Base-by-base conservation (phyloP, 2,113 vertebrate species). In the Hystrix cristata region DNA sequence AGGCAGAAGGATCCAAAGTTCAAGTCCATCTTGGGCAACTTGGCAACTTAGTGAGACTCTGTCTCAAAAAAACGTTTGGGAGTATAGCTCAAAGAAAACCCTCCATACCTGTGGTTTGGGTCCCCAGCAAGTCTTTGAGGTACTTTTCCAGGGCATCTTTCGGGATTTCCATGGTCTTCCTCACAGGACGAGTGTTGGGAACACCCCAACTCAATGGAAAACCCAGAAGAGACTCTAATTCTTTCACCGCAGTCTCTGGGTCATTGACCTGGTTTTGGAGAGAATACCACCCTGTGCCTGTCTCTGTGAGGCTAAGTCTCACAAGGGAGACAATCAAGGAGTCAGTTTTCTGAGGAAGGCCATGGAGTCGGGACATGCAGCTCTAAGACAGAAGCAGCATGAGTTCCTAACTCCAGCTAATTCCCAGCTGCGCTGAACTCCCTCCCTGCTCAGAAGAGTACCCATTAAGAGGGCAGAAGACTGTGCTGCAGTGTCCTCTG, bases 171-270 rank as follows among this genome's bases (percentile, higher is more conserved):
- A 97, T 97, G 21, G 48, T 65, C 7, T 95, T 95, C 90, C 98
- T 98, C 86, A 99, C 97, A 53, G 98, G 81, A 5, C 51, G 0
- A 18, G 98, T 98, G 5, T 98, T 97, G 23, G 98, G 98, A 94
- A 99, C 74, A 91, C 90, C 97, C 0, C 83, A 92, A 89, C 7
- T 90, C 95, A 99, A 92, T 2, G 98, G 95, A 95, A 99, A 99
- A 34, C 99, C 98, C 97, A 99, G 96, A 14, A 64, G 94, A 14
- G 71, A 46, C 97, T 99, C 98, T 95, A 99, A 94, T 60, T 99
- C 98, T 91, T 98, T 96, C 74, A 99, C n/a, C 4, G 99, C 99
- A 67, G n/a, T 92, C 85, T 90, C 97, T 31, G 97, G 97, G 62
- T 99, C 98, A 62, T 86, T 5, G 0, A 99, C 99, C 99, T 99